phyloP scores from a whole-genome alignment of 2,797 vertebrate genomes.

The Brachyalestes nurse region DNA sequence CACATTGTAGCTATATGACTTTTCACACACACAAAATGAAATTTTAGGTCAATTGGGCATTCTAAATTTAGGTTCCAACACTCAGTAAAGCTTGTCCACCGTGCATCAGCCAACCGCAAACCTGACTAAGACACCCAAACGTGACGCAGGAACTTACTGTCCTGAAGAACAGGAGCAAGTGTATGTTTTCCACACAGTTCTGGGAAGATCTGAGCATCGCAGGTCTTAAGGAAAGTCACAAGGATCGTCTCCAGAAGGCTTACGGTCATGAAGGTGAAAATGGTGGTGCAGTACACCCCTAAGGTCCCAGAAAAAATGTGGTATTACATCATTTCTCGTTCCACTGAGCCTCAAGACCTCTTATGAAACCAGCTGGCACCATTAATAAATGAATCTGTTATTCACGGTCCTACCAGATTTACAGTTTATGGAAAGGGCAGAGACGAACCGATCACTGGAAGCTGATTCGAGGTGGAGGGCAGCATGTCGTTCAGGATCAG shows the following conservation, averaged over 20 bases:
- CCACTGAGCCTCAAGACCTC: too few species aligned
- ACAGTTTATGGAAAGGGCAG: background rate
- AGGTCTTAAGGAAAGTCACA: conserved; percentile 72
- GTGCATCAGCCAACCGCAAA: background rate
- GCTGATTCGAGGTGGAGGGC: conserved; percentile 79
- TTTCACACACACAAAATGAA: background rate
- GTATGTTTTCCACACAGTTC: background rate
- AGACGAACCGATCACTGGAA: conserved; percentile 80
- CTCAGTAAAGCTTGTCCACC: background rate
- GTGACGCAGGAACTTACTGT: background rate
- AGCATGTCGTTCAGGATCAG: conserved; percentile 85
- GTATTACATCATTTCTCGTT: background rate
- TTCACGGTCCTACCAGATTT: background rate
- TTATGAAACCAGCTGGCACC: too few species aligned
- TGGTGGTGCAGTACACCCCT: conserved; percentile 82
- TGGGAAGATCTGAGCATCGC: conserved; percentile 19
- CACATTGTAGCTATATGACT: too few species aligned
- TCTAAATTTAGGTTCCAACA: background rate
- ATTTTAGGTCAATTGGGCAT: background rate
- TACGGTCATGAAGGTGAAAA: conserved; percentile 80
- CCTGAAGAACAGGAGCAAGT: background rate
- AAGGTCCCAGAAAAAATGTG: conserved; percentile 22
- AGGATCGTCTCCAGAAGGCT: conserved; percentile 80
- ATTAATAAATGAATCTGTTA: background rate
- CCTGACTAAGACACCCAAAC: too few species aligned